Base-by-base conservation (phyloP, 1,140 invertebrate genomes). In the Cotesia glomerata region DNA sequence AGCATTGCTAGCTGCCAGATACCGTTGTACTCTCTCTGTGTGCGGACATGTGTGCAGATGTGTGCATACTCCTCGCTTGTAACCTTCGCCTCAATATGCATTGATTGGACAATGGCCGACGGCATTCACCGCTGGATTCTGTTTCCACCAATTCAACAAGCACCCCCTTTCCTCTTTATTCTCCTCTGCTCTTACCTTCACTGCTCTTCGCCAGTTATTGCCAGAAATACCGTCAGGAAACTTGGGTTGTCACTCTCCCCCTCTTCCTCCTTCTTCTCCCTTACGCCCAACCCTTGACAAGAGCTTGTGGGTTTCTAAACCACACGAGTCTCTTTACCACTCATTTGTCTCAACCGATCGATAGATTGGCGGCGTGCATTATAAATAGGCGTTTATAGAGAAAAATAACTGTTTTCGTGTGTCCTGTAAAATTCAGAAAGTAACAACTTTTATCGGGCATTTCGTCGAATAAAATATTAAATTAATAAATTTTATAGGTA, bases 1-100 rank as follows among this genome's bases (percentile, higher is more conserved):
- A 77, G 75, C 76, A 79, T 81, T 78, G 76, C 77, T 74, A 65
- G 76, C 76, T 82, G 77, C 78, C 76, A 81, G 80, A 79, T 81
- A 81, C 74, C 78, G 74, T 74, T 73, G 78, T 59, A 72, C 77
- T 66, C 70, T 45, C 11, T 11, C 39, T 45, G 11, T 78, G 75
- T 83, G 77, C 71, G 81, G 79, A 75, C 78, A 78, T 78, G 51
- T 71, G 14, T 59, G 39, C 39, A 9, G 7, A 45, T 9, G 39
- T 45, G 11, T 45, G 39, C 11, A 45, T 7, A 45, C 7, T 16
- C 34, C 7, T 65, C 61, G 13, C 64, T 8, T 75, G 63, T 70
- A 74, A 74, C 69, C 77, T 79, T 72, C 62, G 58, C 71, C 72
- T 80, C 79, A 82, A 84, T 82, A 72, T 71, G 73, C 80, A 80